These are phyloP conservation scores for Orthonevra nobilis DNA, from an alignment of 2,888 invertebrate genomes.

Conservation along the genomic window DNA sequence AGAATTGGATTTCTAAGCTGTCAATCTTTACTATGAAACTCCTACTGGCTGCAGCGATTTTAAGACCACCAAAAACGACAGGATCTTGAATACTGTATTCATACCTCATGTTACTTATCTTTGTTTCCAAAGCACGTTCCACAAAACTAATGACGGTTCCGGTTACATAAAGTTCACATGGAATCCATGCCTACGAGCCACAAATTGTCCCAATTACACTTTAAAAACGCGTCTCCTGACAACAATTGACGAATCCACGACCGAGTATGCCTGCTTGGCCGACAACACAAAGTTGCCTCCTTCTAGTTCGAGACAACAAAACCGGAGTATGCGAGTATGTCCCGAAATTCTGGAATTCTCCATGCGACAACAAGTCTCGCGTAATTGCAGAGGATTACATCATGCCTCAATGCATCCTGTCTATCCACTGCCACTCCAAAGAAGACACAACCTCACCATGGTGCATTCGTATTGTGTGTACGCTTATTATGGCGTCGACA, in stretches of 20 bases:
- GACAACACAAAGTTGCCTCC: slow-evolving; percentile 24
- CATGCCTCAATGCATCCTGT: slow-evolving; percentile 36
- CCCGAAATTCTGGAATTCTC: slow-evolving; percentile 2
- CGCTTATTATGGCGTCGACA: slow-evolving; percentile 64
- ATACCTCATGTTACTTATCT: no score
- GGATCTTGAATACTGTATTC: no score
- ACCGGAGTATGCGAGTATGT: slow-evolving; percentile 29
- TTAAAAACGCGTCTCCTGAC: slow-evolving; percentile 5
- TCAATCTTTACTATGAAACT: no score
- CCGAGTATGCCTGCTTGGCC: background rate
- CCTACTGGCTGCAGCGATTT: no score
- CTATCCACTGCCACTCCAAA: slow-evolving; percentile 3
- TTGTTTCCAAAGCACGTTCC: no score
- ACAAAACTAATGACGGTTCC: background rate
- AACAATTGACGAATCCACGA: slow-evolving; percentile 26
- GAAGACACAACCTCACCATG: slow-evolving; percentile 24
- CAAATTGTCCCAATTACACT: slow-evolving; percentile 40
- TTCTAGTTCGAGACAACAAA: slow-evolving; percentile 29
- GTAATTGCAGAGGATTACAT: slow-evolving; percentile 67
- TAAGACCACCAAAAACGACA: no score
- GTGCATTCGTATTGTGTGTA: no score
- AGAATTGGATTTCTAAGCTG: no score
- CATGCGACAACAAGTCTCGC: slow-evolving; percentile 51
- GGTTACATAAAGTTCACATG: background rate
- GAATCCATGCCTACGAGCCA: background rate